phyloP scores from a whole-genome alignment of 1,140 invertebrate species.

The Neodiprion fabricii region DNA sequence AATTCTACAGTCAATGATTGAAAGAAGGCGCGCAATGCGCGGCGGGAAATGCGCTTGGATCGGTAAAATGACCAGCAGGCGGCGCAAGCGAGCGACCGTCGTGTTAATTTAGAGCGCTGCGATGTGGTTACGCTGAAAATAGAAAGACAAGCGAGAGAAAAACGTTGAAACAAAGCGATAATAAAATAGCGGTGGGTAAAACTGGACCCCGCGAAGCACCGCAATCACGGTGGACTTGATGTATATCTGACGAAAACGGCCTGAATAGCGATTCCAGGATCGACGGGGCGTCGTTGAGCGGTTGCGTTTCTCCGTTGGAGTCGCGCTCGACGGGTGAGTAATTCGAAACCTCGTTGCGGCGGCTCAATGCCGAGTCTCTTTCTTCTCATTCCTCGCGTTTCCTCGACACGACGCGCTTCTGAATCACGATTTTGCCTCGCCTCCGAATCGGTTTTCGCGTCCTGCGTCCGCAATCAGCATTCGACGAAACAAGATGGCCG shows the following conservation, averaged over 20 bases:
- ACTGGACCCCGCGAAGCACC: no score
- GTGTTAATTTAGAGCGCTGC: neutral
- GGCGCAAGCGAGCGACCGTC: neutral
- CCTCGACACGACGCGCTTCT: neutral
- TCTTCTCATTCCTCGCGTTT: no score
- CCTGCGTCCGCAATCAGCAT: neutral
- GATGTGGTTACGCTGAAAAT: neutral
- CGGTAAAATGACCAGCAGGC: neutral
- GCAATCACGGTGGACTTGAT: no score
- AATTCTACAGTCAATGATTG: neutral
- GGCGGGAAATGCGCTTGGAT: neutral
- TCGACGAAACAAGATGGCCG: no score
- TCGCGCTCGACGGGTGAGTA: neutral
- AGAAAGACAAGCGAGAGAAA: neutral
- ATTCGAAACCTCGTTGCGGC: neutral
- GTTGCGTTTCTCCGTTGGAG: neutral
- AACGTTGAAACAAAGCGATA: no score
- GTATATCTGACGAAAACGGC: neutral
- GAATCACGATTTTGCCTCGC: neutral
- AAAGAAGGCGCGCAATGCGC: neutral
- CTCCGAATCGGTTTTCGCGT: neutral
- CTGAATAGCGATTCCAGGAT: neutral
- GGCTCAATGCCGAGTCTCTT: no score
- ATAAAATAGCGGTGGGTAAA: no score
- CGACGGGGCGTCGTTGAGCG: neutral